These are phyloP conservation scores for Chalcosyrphus nemorum DNA, from an alignment of 2,888 invertebrate species.

Conservation along the genomic window DNA sequence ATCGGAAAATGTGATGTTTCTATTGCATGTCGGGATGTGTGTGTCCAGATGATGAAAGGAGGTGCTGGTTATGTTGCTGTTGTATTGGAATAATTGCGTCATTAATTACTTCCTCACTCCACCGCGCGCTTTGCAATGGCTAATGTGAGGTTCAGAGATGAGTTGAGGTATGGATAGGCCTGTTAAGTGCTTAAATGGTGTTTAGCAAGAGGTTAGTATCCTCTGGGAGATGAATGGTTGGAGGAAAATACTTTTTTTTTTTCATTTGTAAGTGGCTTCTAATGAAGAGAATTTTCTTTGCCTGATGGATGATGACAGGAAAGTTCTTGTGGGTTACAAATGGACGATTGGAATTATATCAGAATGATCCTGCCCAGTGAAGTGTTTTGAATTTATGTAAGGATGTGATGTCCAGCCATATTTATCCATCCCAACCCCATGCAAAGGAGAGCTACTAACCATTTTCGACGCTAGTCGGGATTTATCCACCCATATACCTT, in stretches of 20 bases:
- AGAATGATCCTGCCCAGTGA: too few relatives aligned
- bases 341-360: too few relatives aligned
- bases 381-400: too few relatives aligned
- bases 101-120: conserved; percentile 68
- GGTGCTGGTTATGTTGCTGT: conserved; percentile 31
- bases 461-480: too few relatives aligned
- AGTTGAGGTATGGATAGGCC: not conserved
- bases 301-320: not conserved
- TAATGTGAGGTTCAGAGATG: not conserved
- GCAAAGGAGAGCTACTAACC: too few relatives aligned
- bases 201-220: not conserved
- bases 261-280: not conserved
- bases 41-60: conserved; percentile 46
- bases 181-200: conserved; percentile 22
- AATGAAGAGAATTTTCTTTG: conserved; percentile 2
- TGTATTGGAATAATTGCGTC: conserved; percentile 59
- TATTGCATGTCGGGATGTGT: conserved; percentile 33
- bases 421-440: too few relatives aligned
- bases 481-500: too few relatives aligned
- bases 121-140: too few relatives aligned
- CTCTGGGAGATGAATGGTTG: not conserved
- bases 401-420: too few relatives aligned
- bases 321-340: not conserved
- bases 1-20: conserved; percentile 64
- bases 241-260: not conserved